Base-by-base conservation (phyloP, 2,113 vertebrate genomes). In the Crotophaga sulcirostris region DNA sequence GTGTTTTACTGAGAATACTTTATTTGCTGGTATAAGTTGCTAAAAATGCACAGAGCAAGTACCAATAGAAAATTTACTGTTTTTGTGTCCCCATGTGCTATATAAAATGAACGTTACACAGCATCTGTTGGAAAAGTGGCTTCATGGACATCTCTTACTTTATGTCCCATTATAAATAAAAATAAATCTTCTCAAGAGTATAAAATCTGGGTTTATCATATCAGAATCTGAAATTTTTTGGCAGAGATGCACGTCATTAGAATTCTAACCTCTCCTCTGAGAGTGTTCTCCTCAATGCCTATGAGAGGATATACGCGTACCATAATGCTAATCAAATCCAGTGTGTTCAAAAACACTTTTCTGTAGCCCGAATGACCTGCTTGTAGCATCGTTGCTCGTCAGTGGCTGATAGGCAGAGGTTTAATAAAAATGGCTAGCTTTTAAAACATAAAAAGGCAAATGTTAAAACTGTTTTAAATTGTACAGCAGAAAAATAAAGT, bases 401-500 rank as follows among this genome's bases (percentile, higher is more conserved):
- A 97, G 86, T 97, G 96, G 96, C 97, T 91, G 96, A 97, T 95
- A 97, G 97, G 98, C 98, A 98, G 94, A 98, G 96, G 96, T 98
- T 98, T 98, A 98, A 98, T 98, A 98, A 98, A 98, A 98, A 98
- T 98, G 98, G 97, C 98, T 98, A 98, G 98, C 98, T 98, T 96
- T 97, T 97, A 98, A 98, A 98, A 98, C 98, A 98, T 98, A 98
- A 98, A 98, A 98, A 98, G 98, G 98, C 98, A 98, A 98, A 98
- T 98, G 98, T 98, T 98, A 98, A 98, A 98, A 98, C 98, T 70
- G 98, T 98, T 98, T 98, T 98, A 98, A 98, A 98, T 98, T 98
- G 98, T 98, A 98, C 98, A 98, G 98, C 98, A 98, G 98, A 98
- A 98, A 98, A 98, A 98, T 98, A 98, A 98, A 98, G 98, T 98